Conservation (phyloP, 2,888 invertebrate species). For the Timema cristinae region DNA sequence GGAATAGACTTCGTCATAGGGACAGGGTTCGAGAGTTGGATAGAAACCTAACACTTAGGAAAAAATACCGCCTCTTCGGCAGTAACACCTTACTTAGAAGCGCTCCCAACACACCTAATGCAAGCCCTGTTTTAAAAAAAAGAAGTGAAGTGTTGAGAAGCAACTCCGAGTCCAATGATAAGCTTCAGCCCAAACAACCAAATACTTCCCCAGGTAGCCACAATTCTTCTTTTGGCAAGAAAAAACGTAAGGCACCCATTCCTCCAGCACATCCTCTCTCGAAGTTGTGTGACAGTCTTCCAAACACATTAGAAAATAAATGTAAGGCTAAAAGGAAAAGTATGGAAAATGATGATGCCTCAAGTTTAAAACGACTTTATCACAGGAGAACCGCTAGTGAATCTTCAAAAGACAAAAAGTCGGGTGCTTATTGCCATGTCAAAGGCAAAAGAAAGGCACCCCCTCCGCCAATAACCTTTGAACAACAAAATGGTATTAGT, state of each 20-base stretch:
- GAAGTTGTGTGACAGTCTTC: constrained; percentile 34
- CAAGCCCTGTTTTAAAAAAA: constrained; percentile 21
- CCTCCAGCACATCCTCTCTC: constrained; percentile 37
- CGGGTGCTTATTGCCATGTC: constrained; percentile 59
- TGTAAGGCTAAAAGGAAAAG: constrained; percentile 20
- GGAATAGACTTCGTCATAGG: constrained; percentile 56
- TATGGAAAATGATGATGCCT: constrained; percentile 22
- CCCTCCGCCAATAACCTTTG: constrained; percentile 51
- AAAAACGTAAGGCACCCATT: constrained; percentile 35
- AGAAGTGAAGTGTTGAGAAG: constrained; percentile 14
- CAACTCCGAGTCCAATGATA: constrained; percentile 16
- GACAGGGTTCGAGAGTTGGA: constrained; percentile 56
- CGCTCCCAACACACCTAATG: constrained; percentile 18
- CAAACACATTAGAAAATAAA: constrained; percentile 31
- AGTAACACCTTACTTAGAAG: constrained; percentile 34
- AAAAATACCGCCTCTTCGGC: constrained; percentile 60
- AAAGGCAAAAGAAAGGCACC: constrained; percentile 70
- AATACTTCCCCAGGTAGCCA: constrained; percentile 34
- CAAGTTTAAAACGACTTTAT: constrained; percentile 31
- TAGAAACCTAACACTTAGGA: constrained; percentile 57
- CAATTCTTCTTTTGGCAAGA: constrained; percentile 31
- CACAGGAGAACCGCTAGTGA: constrained; percentile 60
- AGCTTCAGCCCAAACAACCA: constrained; percentile 32
- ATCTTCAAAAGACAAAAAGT: constrained; percentile 54
- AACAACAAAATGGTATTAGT: constrained; percentile 1